Conservation (phyloP, 2,888 invertebrate genomes). For the Drosophila sordidula region DNA sequence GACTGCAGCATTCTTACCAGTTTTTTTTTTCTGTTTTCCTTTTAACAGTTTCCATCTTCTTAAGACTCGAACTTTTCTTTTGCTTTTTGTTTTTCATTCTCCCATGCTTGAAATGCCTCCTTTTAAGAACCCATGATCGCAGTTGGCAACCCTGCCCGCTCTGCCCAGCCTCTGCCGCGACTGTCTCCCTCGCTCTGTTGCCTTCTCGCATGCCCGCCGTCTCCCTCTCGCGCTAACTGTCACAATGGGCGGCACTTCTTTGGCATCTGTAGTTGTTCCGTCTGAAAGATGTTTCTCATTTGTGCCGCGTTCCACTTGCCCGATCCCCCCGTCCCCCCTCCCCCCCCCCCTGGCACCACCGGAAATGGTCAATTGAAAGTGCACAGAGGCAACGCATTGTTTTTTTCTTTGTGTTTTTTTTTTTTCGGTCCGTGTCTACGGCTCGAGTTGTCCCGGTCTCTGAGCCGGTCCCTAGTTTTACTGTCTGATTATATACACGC, state of each 20-base stretch:
- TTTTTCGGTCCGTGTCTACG: not conserved
- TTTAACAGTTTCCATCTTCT: not conserved
- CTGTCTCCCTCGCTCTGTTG: not conserved
- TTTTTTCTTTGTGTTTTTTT: constrained; percentile 18
- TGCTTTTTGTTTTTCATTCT: not conserved
- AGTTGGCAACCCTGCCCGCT: not conserved
- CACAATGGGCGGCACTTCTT: constrained; percentile 10
- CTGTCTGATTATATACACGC: constrained; percentile 31
- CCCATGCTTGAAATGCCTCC: constrained; percentile 4
- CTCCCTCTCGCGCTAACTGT: not conserved
- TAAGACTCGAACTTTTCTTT: not conserved
- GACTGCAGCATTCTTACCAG: no score
- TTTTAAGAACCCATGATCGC: constrained; percentile 8
- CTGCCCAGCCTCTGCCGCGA: not conserved
- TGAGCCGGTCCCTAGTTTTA: constrained; percentile 16
- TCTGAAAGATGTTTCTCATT: constrained; percentile 33
- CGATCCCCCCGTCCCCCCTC: not conserved
- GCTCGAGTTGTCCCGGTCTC: constrained; percentile 22
- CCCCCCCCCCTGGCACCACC: constrained; percentile 8
- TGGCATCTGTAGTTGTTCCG: constrained; percentile 11
- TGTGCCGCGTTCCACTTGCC: constrained; percentile 13
- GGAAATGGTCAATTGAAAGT: constrained; percentile 61
- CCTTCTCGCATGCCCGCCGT: no score
- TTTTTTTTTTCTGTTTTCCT: not conserved
- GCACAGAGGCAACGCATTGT: constrained; percentile 51